Conservation (phyloP, 2,797 vertebrate species). For the Sciurus vulgaris region DNA sequence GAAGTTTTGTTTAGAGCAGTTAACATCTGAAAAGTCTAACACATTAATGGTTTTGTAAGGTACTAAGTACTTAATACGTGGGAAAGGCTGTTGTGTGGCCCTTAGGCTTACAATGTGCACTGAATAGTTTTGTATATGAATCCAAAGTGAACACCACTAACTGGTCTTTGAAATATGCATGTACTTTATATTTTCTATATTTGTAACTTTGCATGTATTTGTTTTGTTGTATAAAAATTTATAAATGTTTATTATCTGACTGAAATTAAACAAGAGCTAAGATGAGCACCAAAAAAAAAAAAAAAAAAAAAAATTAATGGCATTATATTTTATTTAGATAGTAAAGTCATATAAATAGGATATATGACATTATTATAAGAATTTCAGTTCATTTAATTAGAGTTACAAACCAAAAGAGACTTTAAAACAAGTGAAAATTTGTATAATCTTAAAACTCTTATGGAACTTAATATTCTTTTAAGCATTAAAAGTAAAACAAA, state of each 20-base stretch:
- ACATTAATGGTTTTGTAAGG: slow-evolving; percentile 56
- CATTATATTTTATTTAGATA: no score
- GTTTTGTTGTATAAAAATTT: slow-evolving; percentile 78
- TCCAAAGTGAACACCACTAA: slow-evolving; percentile 32
- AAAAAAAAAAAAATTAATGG: no score
- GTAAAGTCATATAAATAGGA: no score
- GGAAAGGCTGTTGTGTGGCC: slow-evolving; percentile 31
- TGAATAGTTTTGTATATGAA: slow-evolving; percentile 71
- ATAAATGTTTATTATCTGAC: slow-evolving; percentile 80
- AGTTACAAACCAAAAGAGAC: no score
- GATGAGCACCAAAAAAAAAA: not conserved
- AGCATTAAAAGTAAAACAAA: no score
- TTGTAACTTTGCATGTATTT: slow-evolving; percentile 84
- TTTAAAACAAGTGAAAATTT: no score
- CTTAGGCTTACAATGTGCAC: slow-evolving; percentile 60
- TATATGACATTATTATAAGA: no score
- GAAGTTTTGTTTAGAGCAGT: slow-evolving; percentile 32
- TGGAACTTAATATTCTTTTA: no score
- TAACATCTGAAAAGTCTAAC: slow-evolving; percentile 23
- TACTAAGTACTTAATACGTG: slow-evolving; percentile 57
- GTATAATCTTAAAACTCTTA: no score
- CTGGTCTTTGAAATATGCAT: slow-evolving; percentile 67
- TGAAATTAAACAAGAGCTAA: slow-evolving; percentile 79
- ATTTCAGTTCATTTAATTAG: no score
- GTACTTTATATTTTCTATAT: slow-evolving; percentile 83